phyloP scores from a whole-genome alignment of 2,113 vertebrate species.

The Sebastes fasciatus region DNA sequence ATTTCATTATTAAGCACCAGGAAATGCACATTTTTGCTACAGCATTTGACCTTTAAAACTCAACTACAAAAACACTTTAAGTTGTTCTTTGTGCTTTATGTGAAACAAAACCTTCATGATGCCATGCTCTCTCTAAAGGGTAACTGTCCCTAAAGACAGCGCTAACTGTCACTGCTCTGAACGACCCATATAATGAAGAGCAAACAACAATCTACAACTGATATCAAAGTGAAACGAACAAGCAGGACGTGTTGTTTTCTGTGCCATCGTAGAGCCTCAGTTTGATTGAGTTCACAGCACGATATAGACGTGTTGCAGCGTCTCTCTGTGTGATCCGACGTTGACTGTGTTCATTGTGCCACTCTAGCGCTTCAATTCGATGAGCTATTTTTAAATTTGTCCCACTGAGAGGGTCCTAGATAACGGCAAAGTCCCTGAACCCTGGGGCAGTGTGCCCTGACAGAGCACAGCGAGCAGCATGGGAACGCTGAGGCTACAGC shows the following conservation, averaged over 20 bases:
- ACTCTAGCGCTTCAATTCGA: conserved; percentile 50
- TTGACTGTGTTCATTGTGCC: conserved; percentile 32
- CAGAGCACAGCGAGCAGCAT: conserved; percentile 27
- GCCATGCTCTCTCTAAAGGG: conserved; percentile 6
- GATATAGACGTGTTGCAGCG: neutral
- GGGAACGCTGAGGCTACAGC: conserved; percentile 25
- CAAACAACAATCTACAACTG: conserved; percentile 3
- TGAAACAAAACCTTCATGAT: conserved; percentile 39
- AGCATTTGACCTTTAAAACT: conserved; percentile 14
- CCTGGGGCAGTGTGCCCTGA: conserved; percentile 54
- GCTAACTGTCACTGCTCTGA: conserved; percentile 21
- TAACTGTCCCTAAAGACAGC: neutral
- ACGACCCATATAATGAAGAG: neutral
- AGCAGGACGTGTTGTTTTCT: neutral
- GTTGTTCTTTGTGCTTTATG: conserved; percentile 1
- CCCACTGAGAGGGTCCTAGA: conserved; percentile 75
- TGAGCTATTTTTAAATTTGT: conserved; percentile 73
- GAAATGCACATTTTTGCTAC: neutral
- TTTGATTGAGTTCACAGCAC: neutral
- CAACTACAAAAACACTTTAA: conserved; percentile 8
- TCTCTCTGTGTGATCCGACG: conserved; percentile 4
- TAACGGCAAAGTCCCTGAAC: conserved; percentile 45
- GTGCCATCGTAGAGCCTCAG: neutral
- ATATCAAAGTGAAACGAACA: neutral
- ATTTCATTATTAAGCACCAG: conserved; percentile 1